Evolutionary conservation across 2,888 invertebrate species (phyloP), one percentile per base, ranked within the genome.

Genomic region (Neuroscelio doddi): DNA sequence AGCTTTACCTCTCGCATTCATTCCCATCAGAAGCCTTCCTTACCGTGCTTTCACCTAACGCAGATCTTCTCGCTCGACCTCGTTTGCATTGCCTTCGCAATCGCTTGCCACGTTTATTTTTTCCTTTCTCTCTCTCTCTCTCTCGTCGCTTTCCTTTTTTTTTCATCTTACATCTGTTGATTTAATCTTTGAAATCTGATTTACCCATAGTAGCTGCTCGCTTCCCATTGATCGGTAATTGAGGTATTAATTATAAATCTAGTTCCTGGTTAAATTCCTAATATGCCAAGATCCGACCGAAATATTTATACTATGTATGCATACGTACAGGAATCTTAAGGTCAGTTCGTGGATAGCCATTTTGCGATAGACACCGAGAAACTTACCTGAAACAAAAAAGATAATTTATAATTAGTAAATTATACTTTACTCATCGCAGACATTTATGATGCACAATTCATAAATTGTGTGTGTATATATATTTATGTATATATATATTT

Each of bases 161-260:
- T 65, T 68, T 57, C 65, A 68, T 62, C 64, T 69, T 67, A 69
- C 71, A 73, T 70, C 69, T 70, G 64, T 47, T 57, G 59, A 71
- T 45, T 62, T 62, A 42, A 65, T 67, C 67, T 38, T 39, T 67
- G 58, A 63, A 66, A 45, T 44, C 49, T 56, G 39, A 46, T 63
- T 51, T 57, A 34, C 62, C 50, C 66, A 49, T 51, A 59, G 49
- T 38, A 15, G 52, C 59, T 7, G 34, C 24, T 36, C 50, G 32
- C 44, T 51, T 38, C 38, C 61, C 58, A 61, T 55, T 69, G 70
- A 70, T 57, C 42, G 59, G 69, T 77, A 77, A 81, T 78, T 79
- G 75, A 72, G 70, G 70, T 76, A 79, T 80, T 79, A 79, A 80
- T 80, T 77, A 78, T 79, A 70, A n/a, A n/a, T n/a, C n/a, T n/a